Base-by-base conservation (phyloP, 2,888 invertebrate species). In the Tenthredo livida region DNA sequence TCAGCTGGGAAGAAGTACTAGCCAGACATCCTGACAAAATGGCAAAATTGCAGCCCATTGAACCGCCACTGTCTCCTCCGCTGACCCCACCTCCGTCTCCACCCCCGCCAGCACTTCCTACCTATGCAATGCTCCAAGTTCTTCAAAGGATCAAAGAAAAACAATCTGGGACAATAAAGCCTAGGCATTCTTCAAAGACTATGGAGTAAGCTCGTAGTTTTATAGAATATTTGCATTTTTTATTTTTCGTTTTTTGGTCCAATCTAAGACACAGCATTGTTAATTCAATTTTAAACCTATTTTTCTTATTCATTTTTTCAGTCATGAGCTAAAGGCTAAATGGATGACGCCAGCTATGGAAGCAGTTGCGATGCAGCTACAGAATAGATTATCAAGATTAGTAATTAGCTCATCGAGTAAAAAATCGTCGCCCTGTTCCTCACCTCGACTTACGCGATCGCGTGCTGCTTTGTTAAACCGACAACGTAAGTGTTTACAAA, bases 111-210 rank as follows among this genome's bases (percentile, higher is more conserved):
- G 90, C 92, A 2, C 85, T 91, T 40, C 96, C 96, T 0, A 97
- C 97, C 0, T 95, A 96, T 75, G 96, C 96, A 0, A 97, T 97
- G 97, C 94, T 95, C 86, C 95, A 96, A 87, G 95, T 97, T 0
- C 93, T 96, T 84, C 94, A 95, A 61, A 95, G 94, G 89, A 95
- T 95, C 89, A 95, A 95, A 88, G 96, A 95, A 85, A 95, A 95
- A 90, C 93, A 92, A 84, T 88, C 91, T 9, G 90, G 92, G 67
- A 84, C 88, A 82, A 87, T 87, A 73, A 92, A 89, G 86, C 89
- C 91, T 29, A 92, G 87, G 87, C 78, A 87, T 43, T 67, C 85
- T 82, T 78, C 87, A 17, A 92, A 90, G 89, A 89, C 89, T 80
- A 83, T 84, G 47, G 93, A 93, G 93, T 93, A 88, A 91, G 88